Base-by-base conservation (phyloP, 1,140 invertebrate genomes). In the Solenopsis fugax region DNA sequence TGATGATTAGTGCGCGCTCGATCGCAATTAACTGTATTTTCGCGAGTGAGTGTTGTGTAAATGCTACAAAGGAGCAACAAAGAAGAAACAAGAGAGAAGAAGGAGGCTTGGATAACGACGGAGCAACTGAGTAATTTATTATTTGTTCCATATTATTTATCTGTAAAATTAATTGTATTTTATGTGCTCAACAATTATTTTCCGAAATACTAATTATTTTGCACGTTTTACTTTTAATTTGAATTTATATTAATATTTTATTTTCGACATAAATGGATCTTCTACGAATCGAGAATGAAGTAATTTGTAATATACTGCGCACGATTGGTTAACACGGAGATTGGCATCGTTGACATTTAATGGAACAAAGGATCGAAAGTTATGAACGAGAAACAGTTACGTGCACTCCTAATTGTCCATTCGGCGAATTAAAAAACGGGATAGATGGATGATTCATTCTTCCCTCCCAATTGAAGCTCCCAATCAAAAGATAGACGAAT, bases 371-470 rank as follows among this genome's bases (percentile, higher is more conserved):
- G 67, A 82, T 82, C 13, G 67, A 82, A 60, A 29, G 12, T 72
- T 37, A 58, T 4, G 18, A 60, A 80, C 21, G 80, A 60, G 18
- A 82, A 73, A 48, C 54, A 73, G 80, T 54, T 67, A 54, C 60
- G 45, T 86, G 37, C 73, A 45, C 24, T 60, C 41, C 69, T 60
- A 73, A 73, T 60, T 73, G 71, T 71, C 54, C 41, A 56, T 87
- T 87, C 69, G 86, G 67, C 67, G 78, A 87, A 87, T 87, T 84
- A 64, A 87, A 85, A 85, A 64, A 37, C 41, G 45, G 56, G 50
- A 65, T 52, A 64, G 45, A 87, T 29, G 81, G 18, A 9, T 87
- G 86, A 87, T 67, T 87, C 80, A 87, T 75, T 85, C 86, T 62
- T 52, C 21, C 37, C 48, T 86, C 2, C 65, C 65, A 81, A 80